Conservation (phyloP, 2,888 invertebrate genomes). For the Laothoe populi region DNA sequence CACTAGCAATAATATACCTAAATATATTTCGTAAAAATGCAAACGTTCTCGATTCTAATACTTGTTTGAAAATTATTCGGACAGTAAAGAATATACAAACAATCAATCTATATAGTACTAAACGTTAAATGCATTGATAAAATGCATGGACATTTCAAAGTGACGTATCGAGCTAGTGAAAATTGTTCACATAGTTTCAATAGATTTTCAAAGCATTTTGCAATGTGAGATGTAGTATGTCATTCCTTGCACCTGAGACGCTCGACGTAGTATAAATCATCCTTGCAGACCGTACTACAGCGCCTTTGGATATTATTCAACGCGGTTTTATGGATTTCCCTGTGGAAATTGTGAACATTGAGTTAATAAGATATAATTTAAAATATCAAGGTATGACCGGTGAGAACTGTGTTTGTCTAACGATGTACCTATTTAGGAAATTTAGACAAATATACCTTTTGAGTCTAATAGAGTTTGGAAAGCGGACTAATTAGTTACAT, state of each 20-base stretch:
- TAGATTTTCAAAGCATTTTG: slow-evolving; percentile 2
- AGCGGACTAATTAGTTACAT: no score
- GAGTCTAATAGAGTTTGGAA: no score
- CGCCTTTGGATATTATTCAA: slow-evolving; percentile 24
- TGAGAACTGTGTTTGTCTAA: no score
- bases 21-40: no score
- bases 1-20: no score
- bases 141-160: slow-evolving; percentile 9
- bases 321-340: slow-evolving; percentile 20
- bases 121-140: background rate
- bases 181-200: slow-evolving; percentile 22
- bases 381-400: background rate
- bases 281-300: background rate
- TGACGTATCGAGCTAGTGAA: background rate
- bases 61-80: no score
- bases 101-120: background rate
- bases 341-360: slow-evolving; percentile 17
- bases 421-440: no score
- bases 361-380: slow-evolving; percentile 17
- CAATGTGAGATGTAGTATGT: slow-evolving; percentile 7
- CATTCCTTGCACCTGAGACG: slow-evolving; percentile 16
- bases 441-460: no score
- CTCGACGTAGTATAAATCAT: slow-evolving; percentile 20
- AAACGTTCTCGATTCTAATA: no score
- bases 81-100: background rate